Conservation (phyloP, 2,888 invertebrate genomes). For the Blera fallax region DNA sequence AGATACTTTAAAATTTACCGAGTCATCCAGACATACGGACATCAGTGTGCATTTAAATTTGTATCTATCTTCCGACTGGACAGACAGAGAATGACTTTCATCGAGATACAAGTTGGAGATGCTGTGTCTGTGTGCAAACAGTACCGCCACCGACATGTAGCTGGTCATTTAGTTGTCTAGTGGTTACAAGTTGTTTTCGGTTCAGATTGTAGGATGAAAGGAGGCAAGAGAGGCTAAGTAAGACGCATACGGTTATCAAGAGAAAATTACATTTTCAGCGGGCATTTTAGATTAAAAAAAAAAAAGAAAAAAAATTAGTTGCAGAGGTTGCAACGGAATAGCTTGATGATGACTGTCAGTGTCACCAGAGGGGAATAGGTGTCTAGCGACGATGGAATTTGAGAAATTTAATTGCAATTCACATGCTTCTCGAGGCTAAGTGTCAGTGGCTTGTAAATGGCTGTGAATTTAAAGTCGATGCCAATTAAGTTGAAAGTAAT, state of each 20-base stretch:
- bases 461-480: not conserved
- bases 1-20: not conserved
- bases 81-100: conserved; percentile 48
- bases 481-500: not conserved
- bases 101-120: conserved; percentile 48
- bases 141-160: conserved; percentile 15
- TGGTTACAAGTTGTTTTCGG: not conserved
- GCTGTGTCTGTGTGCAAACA: not conserved
- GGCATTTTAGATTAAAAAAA: conserved; percentile 2
- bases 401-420: not conserved
- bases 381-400: not conserved
- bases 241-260: not conserved
- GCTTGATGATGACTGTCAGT: conserved; percentile 42
- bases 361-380: conserved; percentile 30
- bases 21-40: not conserved
- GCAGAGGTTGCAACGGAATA: not conserved
- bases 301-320: not conserved
- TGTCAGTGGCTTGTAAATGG: not conserved
- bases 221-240: not conserved
- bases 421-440: not conserved
- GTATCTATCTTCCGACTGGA: conserved; percentile 19
- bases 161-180: conserved; percentile 38
- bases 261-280: conserved; percentile 10
- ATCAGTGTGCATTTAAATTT: conserved; percentile 42
- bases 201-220: not conserved